Conservation (phyloP, 2,888 invertebrate species). For the Miltochrista miniata region DNA sequence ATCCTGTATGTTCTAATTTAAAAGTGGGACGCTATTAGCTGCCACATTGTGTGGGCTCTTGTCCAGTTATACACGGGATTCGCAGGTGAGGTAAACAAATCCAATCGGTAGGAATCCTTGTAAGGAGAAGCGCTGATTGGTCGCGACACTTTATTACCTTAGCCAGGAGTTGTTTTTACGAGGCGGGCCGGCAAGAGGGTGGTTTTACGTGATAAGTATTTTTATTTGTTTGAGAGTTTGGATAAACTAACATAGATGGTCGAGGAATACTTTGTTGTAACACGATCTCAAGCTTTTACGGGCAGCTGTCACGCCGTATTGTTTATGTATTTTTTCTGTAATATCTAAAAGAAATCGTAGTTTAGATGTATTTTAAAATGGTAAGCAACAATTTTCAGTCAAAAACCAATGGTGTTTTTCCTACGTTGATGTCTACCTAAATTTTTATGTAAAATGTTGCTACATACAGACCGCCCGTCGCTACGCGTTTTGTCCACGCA, state of each 20-base stretch:
- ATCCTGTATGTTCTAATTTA: conserved; percentile 34
- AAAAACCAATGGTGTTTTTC: conserved; percentile 18
- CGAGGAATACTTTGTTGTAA: conserved; percentile 57
- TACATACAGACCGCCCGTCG: conserved; percentile 29
- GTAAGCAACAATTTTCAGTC: conserved; percentile 24
- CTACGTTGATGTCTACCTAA: conserved; percentile 5
- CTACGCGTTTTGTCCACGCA: conserved; percentile 45
- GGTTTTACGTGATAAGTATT: conserved; percentile 71
- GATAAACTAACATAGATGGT: conserved; percentile 48
- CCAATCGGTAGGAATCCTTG: conserved; percentile 45
- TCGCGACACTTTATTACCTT: conserved; percentile 54
- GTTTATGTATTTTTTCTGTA: conserved; percentile 25
- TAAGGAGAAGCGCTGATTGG: conserved; percentile 51
- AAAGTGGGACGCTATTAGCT: conserved; percentile 20
- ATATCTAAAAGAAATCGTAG: conserved; percentile 10
- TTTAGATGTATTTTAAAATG: conserved; percentile 21
- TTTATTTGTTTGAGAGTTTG: conserved; percentile 62
- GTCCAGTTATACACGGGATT: conserved; percentile 31
- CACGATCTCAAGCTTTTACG: conserved; percentile 59
- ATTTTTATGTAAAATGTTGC: background rate
- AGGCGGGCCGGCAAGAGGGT: conserved; percentile 35
- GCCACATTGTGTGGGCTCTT: conserved; percentile 30
- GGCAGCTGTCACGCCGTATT: conserved; percentile 47
- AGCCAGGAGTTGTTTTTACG: conserved; percentile 43
- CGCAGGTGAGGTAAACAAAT: conserved; percentile 41